Evolutionary conservation across 1,140 invertebrate genomes (phyloP), one percentile per base, ranked within the genome.

Genomic region (Bacillus rossius): DNA sequence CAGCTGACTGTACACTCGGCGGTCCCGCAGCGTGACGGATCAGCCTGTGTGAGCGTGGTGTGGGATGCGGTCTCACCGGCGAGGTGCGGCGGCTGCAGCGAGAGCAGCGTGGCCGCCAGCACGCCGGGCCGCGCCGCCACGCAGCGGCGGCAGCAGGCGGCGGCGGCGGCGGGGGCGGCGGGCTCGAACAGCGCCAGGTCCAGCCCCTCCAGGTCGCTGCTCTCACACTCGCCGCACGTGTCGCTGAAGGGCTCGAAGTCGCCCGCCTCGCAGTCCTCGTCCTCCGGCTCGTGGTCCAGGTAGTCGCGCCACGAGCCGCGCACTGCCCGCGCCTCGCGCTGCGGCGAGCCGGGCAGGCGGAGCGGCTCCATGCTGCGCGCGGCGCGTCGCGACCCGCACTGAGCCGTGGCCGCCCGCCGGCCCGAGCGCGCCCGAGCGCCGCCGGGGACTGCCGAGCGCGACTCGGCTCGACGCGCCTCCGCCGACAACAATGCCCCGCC

Each of bases 111-210:
- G 37, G 74, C 75, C 40, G 74, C 71, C 56, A 73, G 73, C 43
- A 75, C 69, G 26, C 69, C 73, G 74, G 63, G 64, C 69, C 52
- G 56, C 57, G 73, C 74, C 62, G 64, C 69, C 52, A 55, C 57
- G 25, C 53, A 69, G 65, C 45, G 73, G 57, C 8, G 75, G 69
- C 57, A 78, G 64, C 62, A 77, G 61, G 71, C 69, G 71, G 16
- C 51, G 37, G 61, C 67, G 65, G 61, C 78, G 4, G 37, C 77
- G 54, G 29, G 29, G 29, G 67, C 69, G 55, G 79, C 78, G 16
- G 83, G 84, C 68, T 86, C 84, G 72, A 86, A 86, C 43, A 86
- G 73, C 25, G 83, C 76, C 63, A 85, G 75, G 73, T 86, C 83
- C 65, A 85, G 74, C 62, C 83, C 83, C 60, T 84, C 82, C 80